phyloP scores from a whole-genome alignment of 2,888 invertebrate genomes.

The Chrysomela aeneicollis region DNA sequence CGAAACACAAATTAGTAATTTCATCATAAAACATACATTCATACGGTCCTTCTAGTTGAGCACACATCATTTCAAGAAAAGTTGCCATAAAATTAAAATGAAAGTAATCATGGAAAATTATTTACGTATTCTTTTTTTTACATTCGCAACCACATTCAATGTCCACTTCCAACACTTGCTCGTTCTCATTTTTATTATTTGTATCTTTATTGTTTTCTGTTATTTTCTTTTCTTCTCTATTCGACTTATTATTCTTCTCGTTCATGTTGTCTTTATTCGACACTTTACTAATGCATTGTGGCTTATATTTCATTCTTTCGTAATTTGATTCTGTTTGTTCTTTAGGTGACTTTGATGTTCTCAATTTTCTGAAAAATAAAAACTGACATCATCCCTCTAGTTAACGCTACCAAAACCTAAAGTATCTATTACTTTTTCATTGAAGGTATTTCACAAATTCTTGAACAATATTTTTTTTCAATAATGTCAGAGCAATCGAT shows the following conservation, averaged over 20 bases:
- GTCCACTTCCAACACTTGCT: conserved; percentile 12
- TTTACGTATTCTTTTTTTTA: background rate
- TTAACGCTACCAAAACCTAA: no score
- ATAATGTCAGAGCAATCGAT: no score
- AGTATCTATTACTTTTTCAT: no score
- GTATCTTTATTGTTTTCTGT: background rate
- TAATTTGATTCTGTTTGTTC: conserved; percentile 16
- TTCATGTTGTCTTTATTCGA: background rate
- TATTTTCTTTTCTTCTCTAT: background rate
- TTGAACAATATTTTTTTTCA: no score
- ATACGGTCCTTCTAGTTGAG: no score
- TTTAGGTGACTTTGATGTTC: conserved; percentile 5
- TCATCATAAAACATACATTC: no score
- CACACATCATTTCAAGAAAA: no score
- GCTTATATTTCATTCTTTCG: conserved; percentile 31
- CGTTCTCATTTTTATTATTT: background rate
- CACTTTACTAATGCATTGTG: conserved; percentile 39
- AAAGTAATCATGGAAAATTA: no score
- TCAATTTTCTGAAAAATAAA: conserved; percentile 6
- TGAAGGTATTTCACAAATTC: no score
- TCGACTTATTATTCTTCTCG: background rate
- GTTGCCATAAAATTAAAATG: no score
- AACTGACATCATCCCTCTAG: no score
- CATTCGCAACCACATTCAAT: conserved; percentile 11
- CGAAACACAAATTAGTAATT: no score